A percentile compares a stretch with the other conserved stretches of the same genome.
Conservation (phyloP, 2,113 vertebrate genomes). For the Crotalus horridus region DNA sequence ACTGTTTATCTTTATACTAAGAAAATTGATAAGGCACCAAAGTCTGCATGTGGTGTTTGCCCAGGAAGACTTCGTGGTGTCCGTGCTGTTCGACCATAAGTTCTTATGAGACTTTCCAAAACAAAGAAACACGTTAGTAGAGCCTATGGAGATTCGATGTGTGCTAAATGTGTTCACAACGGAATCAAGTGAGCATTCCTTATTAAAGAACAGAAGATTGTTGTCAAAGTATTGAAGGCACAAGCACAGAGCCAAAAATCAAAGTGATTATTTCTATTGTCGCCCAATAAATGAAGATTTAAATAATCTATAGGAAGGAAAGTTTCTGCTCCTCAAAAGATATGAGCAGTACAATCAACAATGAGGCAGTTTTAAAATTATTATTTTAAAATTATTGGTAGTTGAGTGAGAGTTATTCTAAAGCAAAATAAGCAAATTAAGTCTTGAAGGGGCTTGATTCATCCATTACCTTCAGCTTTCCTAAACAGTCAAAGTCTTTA, state of each 20-base stretch:
- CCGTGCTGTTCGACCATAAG: too few relatives aligned
- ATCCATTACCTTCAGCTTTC: background rate
- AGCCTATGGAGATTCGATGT: too few relatives aligned
- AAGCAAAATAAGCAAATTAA: background rate
- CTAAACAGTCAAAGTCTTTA: background rate
- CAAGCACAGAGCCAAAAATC: too few relatives aligned
- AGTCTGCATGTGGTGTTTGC: constrained; percentile 94
- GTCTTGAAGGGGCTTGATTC: background rate
- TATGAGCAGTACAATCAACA: background rate
- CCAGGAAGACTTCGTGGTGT: constrained; percentile 95
- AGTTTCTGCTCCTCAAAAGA: background rate
- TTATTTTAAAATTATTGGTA: background rate
- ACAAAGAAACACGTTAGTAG: too few relatives aligned
- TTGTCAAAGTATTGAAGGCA: too few relatives aligned
- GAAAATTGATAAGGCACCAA: constrained; percentile 96
- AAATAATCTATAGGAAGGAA: background rate
- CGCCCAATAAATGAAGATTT: too few relatives aligned
- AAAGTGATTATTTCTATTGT: too few relatives aligned
- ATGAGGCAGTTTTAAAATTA: background rate
- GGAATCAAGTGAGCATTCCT: too few relatives aligned
- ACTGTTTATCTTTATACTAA: constrained; percentile 99
- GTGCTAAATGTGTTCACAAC: too few relatives aligned
- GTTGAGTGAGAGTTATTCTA: background rate
- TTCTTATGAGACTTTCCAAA: too few relatives aligned
- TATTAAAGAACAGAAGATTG: too few relatives aligned